Base-by-base conservation (phyloP, 2,113 vertebrate species). In the Sisor rabdophorus region DNA sequence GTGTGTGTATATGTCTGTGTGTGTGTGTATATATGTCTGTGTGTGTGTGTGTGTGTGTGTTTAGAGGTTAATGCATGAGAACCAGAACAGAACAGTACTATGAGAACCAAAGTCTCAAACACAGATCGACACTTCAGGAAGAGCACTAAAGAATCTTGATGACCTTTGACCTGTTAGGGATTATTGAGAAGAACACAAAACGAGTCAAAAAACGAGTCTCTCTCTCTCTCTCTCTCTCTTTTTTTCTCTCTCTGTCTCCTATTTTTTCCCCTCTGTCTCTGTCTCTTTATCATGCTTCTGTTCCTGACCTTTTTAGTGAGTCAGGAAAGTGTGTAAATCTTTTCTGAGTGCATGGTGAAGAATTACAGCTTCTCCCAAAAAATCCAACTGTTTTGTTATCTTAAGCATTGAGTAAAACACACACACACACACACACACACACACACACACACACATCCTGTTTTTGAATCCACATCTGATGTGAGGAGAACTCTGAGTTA, bases 331-430 rank as follows among this genome's bases (percentile, higher is more conserved):
- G 79, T 79, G 89, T 89, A 81, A 89, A 87, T 88, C 85, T 90
- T 22, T 85, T 88, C 81, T 10, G 60, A 84, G 53, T 65, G 78
- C 82, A 85, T 83, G 87, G 74, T 92, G 91, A 93, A 90, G 92
- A 91, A 85, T 89, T 87, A 90, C 87, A 88, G 81, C 67, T 85
- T 91, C 88, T 85, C 64, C 76, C 87, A 90, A 89, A 92, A n/a
- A 91, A 92, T 93, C 83, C 71, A 68, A 0, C 78, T 80, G 78
- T 79, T 88, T 89, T 80, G 87, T 89, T 91, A 80, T 80, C 71
- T 0, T 0, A 47, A 75, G 84, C 58, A 73, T 63, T 85, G 87
- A 88, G 73, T 84, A 85, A 90, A 88, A 83, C 79, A 1, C 79
- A 56, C 71, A 54, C 71, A 68, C 52, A 52, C 50, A 48, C 61